phyloP scores from a whole-genome alignment of 2,888 invertebrate species.

The Drosophila algonquin region DNA sequence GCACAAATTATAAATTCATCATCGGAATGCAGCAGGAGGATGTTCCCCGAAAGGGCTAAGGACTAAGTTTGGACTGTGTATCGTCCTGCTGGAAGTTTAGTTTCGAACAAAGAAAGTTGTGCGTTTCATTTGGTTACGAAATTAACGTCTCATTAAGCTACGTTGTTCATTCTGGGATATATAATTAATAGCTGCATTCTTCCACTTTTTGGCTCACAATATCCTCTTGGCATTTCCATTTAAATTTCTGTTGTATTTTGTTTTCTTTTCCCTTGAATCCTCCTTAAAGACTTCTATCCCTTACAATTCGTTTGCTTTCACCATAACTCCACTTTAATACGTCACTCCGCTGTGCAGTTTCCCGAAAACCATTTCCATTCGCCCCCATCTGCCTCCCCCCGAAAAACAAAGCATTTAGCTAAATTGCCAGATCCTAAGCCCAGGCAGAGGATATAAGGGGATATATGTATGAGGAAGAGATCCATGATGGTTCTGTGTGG shows the following conservation, averaged over 20 bases:
- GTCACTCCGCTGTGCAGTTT: constrained; percentile 6
- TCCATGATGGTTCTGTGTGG: background rate
- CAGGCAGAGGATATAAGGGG: constrained; percentile 6
- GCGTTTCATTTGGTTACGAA: background rate
- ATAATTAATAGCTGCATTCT: background rate
- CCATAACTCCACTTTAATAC: constrained; percentile 11
- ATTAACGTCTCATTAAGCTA: background rate
- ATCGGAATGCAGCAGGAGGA: background rate
- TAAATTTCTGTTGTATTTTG: background rate
- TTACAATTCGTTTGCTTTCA: background rate
- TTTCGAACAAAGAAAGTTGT: background rate
- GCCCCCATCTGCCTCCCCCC: constrained; percentile 4
- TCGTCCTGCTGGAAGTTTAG: background rate
- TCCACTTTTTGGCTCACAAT: too few species aligned
- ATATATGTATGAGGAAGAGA: constrained; percentile 20
- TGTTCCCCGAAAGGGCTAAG: background rate
- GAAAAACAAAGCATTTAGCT: constrained; percentile 35
- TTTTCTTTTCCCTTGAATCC: background rate
- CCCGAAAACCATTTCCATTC: constrained; percentile 1
- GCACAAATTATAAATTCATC: background rate
- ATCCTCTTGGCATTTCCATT: background rate
- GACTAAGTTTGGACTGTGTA: background rate
- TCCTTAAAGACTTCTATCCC: background rate
- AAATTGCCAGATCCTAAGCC: constrained; percentile 28
- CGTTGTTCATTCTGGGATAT: background rate